phyloP scores from a whole-genome alignment of 2,113 vertebrate genomes.

The Pterophyllum scalare region DNA sequence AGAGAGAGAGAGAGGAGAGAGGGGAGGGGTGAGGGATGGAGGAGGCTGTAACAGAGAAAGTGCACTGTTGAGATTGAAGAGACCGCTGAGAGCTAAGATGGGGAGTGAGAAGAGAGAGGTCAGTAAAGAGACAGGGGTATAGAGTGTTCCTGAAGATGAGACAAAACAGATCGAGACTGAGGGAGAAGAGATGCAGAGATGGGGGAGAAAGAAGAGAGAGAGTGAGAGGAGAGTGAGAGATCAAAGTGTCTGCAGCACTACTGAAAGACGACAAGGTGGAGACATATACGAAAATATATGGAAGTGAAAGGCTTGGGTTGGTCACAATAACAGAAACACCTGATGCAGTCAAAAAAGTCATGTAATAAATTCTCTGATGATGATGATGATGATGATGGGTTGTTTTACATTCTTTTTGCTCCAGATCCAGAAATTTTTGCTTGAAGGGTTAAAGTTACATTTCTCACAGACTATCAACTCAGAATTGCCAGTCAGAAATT shows the following conservation, averaged over 20 bases:
- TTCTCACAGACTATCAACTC: background rate
- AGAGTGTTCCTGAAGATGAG: conserved; percentile 50
- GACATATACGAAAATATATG: conserved; percentile 20
- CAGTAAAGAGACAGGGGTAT: conserved; percentile 58
- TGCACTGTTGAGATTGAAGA: conserved; percentile 59
- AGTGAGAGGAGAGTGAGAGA: conserved; percentile 28
- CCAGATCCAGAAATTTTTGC: background rate
- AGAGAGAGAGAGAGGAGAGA: background rate
- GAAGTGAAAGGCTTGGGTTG: background rate
- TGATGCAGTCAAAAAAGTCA: background rate
- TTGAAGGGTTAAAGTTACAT: background rate
- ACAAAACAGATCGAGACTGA: conserved; percentile 49
- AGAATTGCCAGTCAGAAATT: background rate
- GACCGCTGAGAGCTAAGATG: conserved; percentile 50
- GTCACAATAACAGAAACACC: conserved; percentile 8
- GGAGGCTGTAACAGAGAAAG: conserved; percentile 35
- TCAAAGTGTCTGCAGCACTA: conserved; percentile 23
- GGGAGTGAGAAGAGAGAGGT: conserved; percentile 52
- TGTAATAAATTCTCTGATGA: background rate
- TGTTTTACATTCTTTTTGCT: background rate
- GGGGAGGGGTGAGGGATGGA: background rate
- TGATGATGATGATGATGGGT: background rate
- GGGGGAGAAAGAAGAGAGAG: background rate
- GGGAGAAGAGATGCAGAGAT: conserved; percentile 30
- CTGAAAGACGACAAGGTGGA: conserved; percentile 40